Conservation (phyloP, 2,113 vertebrate species). For the Callipepla squamata region DNA sequence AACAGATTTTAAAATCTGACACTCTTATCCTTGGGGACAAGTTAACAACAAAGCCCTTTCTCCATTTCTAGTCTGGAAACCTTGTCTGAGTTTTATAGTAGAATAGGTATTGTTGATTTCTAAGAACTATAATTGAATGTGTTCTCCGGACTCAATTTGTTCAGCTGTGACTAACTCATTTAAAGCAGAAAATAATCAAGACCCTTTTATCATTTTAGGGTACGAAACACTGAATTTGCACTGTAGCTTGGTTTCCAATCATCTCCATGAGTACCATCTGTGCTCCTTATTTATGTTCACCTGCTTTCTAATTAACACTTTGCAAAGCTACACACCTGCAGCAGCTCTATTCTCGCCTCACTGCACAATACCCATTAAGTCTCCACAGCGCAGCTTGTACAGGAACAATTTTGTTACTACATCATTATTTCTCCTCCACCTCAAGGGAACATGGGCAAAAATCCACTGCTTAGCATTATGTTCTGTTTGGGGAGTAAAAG, state of each 20-base stretch:
- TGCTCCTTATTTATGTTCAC: neutral
- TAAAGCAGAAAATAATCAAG: neutral
- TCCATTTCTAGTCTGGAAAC: neutral
- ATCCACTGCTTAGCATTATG: neutral
- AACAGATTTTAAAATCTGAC: neutral
- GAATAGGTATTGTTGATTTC: neutral
- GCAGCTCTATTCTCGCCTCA: neutral
- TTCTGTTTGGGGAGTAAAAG: neutral
- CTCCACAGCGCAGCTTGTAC: neutral
- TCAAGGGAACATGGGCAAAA: neutral
- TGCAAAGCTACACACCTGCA: neutral
- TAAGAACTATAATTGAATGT: neutral
- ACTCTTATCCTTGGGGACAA: rapidly evolving
- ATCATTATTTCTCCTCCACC: neutral
- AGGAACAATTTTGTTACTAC: conserved; percentile 11
- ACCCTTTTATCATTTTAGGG: neutral
- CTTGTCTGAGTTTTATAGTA: neutral
- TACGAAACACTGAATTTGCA: neutral
- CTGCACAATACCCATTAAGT: neutral
- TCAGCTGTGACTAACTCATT: neutral
- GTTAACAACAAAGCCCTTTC: neutral
- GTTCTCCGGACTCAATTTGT: neutral
- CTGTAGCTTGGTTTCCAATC: neutral
- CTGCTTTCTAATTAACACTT: conserved; percentile 23
- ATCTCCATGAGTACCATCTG: neutral